Base-by-base conservation (phyloP, 2,888 invertebrate genomes). In the Nemurella pictetii region DNA sequence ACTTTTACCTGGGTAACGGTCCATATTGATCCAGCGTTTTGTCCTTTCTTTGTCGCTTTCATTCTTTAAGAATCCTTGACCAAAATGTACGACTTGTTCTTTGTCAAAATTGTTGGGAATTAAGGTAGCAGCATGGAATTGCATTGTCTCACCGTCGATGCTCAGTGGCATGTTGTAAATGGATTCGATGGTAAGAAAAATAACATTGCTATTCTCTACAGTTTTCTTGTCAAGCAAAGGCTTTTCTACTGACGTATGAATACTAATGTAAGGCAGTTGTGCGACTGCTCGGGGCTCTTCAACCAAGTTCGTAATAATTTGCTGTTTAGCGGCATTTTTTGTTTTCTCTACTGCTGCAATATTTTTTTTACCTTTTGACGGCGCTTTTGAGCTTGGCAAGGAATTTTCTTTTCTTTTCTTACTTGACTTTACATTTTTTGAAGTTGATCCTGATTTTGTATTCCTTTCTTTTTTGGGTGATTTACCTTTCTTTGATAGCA, bases 141-240 rank as follows among this genome's bases (percentile, higher is more conserved):
- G 87, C 88, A 89, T 88, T 72, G 89, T 87, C 0, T 86, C 84
- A 3, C 85, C 80, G 5, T 85, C 80, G 86, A 89, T 87, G 7
- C 87, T 32, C n/a, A 85, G 78, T 0, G 90, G 90, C 78, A 89
- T 83, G 86, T 90, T 90, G 86, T 89, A 90, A 85, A 90, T 88
- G 0, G 90, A 89, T 87, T 90, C 90, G 0, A 90, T 83, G 0
- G 90, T 90, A 72, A 90, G 86, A 85, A 88, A 88, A 12, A 90
- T 55, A 80, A 89, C 87, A 29, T 88, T 89, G 27, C 55, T 27
- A 26, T 72, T 72, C 12, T 55, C 55, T 2, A 78, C 2, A 30
- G 5, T 78, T 27, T 55, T 30, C n/a, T 0, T 2, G 29, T 5
- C 5, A 7, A 78, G 3, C 26, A 78, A 12, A 0, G 30, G n/a